Percentiles rank a stretch among this genome's conserved stretches.
phyloP scores from a whole-genome alignment of 2,797 vertebrate species.

The Pampus argenteus region DNA sequence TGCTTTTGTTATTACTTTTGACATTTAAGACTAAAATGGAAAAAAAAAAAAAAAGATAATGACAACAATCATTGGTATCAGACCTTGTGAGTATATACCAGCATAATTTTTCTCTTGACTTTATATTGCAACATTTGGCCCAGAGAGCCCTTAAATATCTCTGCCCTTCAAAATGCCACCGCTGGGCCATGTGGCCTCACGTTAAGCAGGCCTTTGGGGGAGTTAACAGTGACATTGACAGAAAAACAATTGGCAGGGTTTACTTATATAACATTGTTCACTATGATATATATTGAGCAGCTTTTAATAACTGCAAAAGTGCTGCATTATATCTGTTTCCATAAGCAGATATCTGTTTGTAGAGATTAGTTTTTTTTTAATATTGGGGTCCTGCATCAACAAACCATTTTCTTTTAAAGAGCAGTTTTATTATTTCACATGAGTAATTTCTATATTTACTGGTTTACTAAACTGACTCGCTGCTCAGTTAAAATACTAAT shows the following conservation, averaged over 20 bases:
- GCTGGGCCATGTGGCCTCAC: conserved; percentile 52
- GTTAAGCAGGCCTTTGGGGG: conserved; percentile 62
- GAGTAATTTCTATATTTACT: no score
- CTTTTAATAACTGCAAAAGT: conserved; percentile 63
- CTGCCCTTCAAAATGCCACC: conserved; percentile 62
- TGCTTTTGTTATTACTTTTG: conserved; percentile 49
- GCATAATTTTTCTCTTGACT: conserved; percentile 23
- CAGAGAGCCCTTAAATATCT: conserved; percentile 42
- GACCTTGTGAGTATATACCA: conserved; percentile 5
- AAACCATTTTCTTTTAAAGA: background rate
- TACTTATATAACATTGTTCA: conserved; percentile 58
- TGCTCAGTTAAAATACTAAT: no score
- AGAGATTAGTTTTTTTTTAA: no score
- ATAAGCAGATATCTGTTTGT: no score
- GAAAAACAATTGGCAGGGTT: conserved; percentile 41
- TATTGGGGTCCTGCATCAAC: background rate
- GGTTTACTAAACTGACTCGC: no score
- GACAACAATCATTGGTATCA: conserved; percentile 27
- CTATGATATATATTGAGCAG: conserved; percentile 60
- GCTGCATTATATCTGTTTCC: no score
- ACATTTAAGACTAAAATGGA: conserved; percentile 35
- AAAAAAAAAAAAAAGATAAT: conserved; percentile 15
- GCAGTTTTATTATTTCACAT: background rate
- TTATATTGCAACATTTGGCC: conserved; percentile 26
- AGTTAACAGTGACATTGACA: conserved; percentile 76